These are phyloP conservation scores for Eristalis tenax DNA, from an alignment of 2,888 invertebrate genomes.

Conservation along the genomic window DNA sequence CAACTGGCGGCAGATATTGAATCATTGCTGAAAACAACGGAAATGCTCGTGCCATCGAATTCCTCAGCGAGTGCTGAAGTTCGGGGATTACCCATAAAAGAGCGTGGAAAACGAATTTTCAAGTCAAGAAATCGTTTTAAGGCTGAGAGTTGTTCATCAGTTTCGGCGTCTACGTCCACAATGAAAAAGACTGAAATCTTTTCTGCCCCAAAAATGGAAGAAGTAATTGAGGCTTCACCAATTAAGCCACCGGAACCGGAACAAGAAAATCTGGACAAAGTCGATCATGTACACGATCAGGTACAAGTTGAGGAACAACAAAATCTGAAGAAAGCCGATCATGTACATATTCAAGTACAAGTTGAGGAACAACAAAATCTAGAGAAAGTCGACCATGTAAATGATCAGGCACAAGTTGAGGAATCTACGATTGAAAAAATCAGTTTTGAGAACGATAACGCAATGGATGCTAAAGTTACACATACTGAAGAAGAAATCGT, in stretches of 20 bases:
- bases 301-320: not conserved
- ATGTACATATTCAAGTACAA: too few relatives aligned
- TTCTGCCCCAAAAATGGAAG: not conserved
- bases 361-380: not conserved
- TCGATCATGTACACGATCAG: not conserved
- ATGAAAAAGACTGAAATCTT: not conserved
- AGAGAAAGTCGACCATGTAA: not conserved
- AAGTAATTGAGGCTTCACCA: not conserved
- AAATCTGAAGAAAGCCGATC: not conserved
- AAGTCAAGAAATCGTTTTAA: conserved; percentile 79
- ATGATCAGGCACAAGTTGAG: too few relatives aligned
- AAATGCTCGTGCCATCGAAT: conserved; percentile 77
- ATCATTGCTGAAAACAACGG: conserved; percentile 84
- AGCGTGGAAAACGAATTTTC: conserved; percentile 80
- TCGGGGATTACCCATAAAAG: conserved; percentile 79
- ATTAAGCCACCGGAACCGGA: not conserved
- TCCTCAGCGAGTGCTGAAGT: conserved; percentile 57
- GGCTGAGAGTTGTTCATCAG: conserved; percentile 61
- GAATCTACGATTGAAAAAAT: not conserved
- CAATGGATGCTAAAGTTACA: conserved; percentile 39
- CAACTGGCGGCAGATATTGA: conserved; percentile 83
- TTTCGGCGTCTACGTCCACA: conserved; percentile 16
- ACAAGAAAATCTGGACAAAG: not conserved
- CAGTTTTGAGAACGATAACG: not conserved
- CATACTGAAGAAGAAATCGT: conserved; percentile 56